phyloP scores from a whole-genome alignment of 2,888 invertebrate species.

The Mythimna ferrago region DNA sequence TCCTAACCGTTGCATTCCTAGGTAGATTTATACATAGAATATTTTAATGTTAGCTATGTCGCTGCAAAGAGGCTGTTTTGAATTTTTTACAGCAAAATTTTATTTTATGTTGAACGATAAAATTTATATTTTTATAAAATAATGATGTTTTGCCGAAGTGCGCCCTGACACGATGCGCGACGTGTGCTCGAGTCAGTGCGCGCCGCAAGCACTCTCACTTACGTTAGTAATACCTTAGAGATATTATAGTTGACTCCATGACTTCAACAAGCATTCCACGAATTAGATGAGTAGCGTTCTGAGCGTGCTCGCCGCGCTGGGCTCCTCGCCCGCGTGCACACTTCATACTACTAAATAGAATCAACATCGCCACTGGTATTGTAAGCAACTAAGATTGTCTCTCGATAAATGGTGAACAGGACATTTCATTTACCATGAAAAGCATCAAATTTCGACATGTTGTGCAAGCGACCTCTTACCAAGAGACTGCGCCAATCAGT shows the following conservation, averaged over 20 bases:
- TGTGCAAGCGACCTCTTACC: not conserved
- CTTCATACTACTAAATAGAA: not conserved
- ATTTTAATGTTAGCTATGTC: slow-evolving; percentile 42
- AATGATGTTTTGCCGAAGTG: slow-evolving; percentile 29
- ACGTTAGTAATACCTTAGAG: slow-evolving; percentile 35
- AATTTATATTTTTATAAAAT: slow-evolving; percentile 62
- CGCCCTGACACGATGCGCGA: slow-evolving; percentile 11
- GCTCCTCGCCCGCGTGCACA: slow-evolving; percentile 3
- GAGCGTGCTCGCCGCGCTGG: slow-evolving; percentile 16
- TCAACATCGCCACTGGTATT: not conserved
- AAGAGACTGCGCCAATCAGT: not conserved
- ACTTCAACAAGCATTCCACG: slow-evolving; percentile 85
- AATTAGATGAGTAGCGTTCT: slow-evolving; percentile 67
- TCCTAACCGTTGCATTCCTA: slow-evolving; percentile 73
- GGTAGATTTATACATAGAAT: slow-evolving; percentile 59
- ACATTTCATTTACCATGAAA: not conserved
- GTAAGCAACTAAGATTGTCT: not conserved
- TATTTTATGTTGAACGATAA: slow-evolving; percentile 57
- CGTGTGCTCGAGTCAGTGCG: slow-evolving; percentile 7
- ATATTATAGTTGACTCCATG: slow-evolving; percentile 78
- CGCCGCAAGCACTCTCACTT: not conserved
- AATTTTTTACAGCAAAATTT: slow-evolving; percentile 49
- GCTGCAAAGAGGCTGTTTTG: slow-evolving; percentile 52
- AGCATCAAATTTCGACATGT: not conserved
- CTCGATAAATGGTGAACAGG: not conserved